These are phyloP conservation scores for Noctua comes DNA, from an alignment of 2,888 invertebrate species.

Conservation along the genomic window DNA sequence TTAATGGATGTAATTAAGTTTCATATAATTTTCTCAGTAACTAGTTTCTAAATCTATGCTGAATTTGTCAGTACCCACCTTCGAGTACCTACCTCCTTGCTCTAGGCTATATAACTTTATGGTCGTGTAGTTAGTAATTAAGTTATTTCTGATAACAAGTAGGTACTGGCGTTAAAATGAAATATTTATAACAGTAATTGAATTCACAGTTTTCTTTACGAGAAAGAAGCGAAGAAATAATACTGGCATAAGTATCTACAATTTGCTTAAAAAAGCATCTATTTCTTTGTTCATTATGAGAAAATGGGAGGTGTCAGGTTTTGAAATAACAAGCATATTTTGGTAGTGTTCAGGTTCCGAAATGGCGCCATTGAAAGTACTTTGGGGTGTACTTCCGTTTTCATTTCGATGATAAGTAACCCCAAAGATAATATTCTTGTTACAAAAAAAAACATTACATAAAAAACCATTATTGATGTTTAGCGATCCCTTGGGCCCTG, in stretches of 20 bases:
- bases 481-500: not conserved
- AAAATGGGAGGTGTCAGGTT: conserved; percentile 16
- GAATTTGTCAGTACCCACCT: conserved; percentile 3
- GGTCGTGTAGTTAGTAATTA: conserved; percentile 14
- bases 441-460: not conserved
- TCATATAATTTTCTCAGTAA: conserved; percentile 6
- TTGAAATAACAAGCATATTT: conserved; percentile 5
- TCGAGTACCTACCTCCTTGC: conserved; percentile 9
- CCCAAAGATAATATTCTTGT: conserved; percentile 6
- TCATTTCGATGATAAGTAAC: conserved; percentile 12
- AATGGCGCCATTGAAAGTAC: conserved; percentile 1
- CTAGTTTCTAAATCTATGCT: conserved; percentile 15
- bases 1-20: conserved; percentile 20
- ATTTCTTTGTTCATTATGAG: not conserved
- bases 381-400: conserved; percentile 25
- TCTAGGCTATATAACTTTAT: not conserved
- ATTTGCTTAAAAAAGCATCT: not conserved
- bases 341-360: not conserved
- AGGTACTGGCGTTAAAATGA: not conserved
- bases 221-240: not conserved
- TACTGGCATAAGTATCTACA: not conserved
- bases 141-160: conserved; percentile 8
- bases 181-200: not conserved
- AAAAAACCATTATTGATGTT: not conserved
- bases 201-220: not conserved